Evolutionary conservation across 1,140 invertebrate genomes (phyloP), one percentile per base, ranked within the genome.

Genomic region (Lepidotrigona ventralis): DNA sequence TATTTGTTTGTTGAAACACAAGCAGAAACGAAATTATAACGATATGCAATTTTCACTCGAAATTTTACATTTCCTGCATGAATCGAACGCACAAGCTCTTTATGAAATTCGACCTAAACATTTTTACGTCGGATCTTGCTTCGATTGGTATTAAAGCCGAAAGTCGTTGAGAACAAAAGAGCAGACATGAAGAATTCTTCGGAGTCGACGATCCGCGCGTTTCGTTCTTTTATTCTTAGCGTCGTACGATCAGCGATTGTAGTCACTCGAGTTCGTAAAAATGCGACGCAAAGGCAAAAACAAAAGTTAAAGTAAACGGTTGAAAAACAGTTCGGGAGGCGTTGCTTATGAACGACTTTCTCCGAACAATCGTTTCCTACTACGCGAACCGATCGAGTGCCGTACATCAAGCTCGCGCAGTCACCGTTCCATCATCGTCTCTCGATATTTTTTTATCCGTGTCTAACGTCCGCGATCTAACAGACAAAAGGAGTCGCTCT

Each of bases 401-500:
- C 17, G 39, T 71, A 51, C 69, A 71, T 71, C 69, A 51, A n/a
- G n/a, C 51, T 51, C 69, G 46, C 23, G 23, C n/a, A n/a, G 39
- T 71, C 69, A 71, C n/a, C 69, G 69, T 51, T 71, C 46, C 69
- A 71, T 71, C 69, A 51, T 71, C 69, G 46, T 71, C 33, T 19
- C 8, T 6, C 9, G 23, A 51, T 71, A 51, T 51, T 51, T 71
- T n/a, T 46, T 69, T 51, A 26, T 8, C 17, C 3, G 69, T n/a
- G n/a, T n/a, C n/a, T n/a, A 46, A 70, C 23, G 39, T 39, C 33
- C 23, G 26, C 71, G 71, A 29, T 54, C 14, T 23, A 74, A 60
- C 26, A 29, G 29, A n/a, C 56, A 21, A 21, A n/a, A n/a, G 73
- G 9, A 33, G 21, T 21, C 56, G 56, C 11, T 19, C 1, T 8